Evolutionary conservation across 2,888 invertebrate genomes (phyloP), one percentile per base, ranked within the genome.

Genomic region (Epinotia demarniana): DNA sequence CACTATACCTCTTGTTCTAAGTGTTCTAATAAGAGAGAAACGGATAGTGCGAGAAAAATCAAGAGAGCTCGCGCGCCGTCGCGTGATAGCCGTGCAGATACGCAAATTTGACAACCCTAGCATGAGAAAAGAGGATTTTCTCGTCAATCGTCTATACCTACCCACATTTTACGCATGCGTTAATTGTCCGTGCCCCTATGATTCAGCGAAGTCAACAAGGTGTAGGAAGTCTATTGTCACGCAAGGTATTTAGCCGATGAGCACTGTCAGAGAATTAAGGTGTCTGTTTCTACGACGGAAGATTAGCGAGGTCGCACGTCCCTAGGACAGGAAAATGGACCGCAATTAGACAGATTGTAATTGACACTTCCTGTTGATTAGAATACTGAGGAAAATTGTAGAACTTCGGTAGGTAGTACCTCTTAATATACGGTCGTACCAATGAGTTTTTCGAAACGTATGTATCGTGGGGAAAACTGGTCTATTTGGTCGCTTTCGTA

Each of bases 321-420:
- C 33, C 19, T 43, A 58, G 57, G 19, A 58, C 57, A 68, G 68
- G 68, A 58, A 57, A 68, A 68, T 43, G 67, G 19, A n/a, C 27
- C n/a, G 39, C 43, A 68, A 58, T 68, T 19, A 68, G 11, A 57
- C 57, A 43, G 43, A 23, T 43, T 57, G 19, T 68, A 58, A 57
- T 57, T 33, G 57, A 58, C 16, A 68, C 68, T 68, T 68, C 68
- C 68, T 68, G 9, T 9, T 57, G 16, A 58, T 68, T 67, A 39
- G 39, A 67, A 57, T 67, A 39, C 18, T 67, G 39, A 67, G 67
- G 55, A 67, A 67, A 67, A 67, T 57, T 57, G 19, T 18, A 33
- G 27, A 6, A 18, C 23, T 62, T 4, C n/a, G 49, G 5, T 27
- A 23, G 2, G 23, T 23, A 23, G n/a, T 53, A 53, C 53, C 53